Percentiles rank a stretch among this genome's conserved stretches.
phyloP scores from a whole-genome alignment of 2,797 vertebrate genomes.

The Danio tinwini region DNA sequence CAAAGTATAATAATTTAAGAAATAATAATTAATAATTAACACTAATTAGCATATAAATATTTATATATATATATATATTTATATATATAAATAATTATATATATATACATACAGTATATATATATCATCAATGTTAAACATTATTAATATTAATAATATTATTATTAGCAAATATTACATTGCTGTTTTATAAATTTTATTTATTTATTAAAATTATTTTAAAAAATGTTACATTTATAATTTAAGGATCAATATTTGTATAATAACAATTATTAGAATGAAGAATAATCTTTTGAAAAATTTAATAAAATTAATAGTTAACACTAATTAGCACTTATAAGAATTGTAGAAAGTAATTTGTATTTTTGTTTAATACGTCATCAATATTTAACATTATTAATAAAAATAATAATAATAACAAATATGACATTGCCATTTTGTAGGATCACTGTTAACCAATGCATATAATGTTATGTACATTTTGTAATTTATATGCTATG shows the following conservation, averaged over 20 bases:
- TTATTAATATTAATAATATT: too few relatives aligned
- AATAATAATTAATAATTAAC: too few relatives aligned
- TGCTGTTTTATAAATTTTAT: too few relatives aligned
- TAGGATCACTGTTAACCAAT: not conserved
- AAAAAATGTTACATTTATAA: not conserved
- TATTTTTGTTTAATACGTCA: not conserved
- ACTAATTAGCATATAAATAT: too few relatives aligned
- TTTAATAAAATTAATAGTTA: too few relatives aligned
- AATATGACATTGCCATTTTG: not conserved
- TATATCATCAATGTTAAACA: not conserved
- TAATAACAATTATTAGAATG: not conserved
- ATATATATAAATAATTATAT: too few relatives aligned
- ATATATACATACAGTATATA: too few relatives aligned
- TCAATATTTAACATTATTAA: not conserved
- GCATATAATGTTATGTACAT: not conserved
- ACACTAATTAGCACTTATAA: not conserved
- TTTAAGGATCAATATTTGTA: not conserved
- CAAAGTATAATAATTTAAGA: not conserved
- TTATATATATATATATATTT: too few relatives aligned
- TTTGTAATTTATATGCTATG: not conserved
- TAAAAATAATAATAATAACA: too few relatives aligned
- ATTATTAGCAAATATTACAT: too few relatives aligned
- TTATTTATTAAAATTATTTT: too few relatives aligned
- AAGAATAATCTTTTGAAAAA: too few relatives aligned
- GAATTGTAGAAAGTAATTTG: not conserved